Conservation (phyloP, 2,888 invertebrate species). For the Caenorhabditis sinica region DNA sequence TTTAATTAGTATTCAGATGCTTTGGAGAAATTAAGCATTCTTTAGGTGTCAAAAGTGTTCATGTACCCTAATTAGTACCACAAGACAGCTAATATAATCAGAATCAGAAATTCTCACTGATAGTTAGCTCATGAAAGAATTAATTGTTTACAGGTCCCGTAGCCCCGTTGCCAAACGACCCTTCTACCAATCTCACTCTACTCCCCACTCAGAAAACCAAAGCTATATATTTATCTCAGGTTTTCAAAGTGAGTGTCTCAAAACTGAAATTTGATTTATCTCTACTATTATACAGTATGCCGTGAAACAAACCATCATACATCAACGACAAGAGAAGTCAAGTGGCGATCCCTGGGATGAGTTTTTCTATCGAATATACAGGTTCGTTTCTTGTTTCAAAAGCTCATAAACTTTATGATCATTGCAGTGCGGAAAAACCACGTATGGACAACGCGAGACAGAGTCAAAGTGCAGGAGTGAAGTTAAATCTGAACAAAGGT, state of each 20-base stretch:
- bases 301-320: slow-evolving; percentile 61
- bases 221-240: slow-evolving; percentile 50
- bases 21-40: too few species aligned
- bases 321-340: slow-evolving; percentile 44
- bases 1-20: too few species aligned
- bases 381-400: not conserved
- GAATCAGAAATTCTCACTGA: too few species aligned
- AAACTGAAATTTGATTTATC: not conserved
- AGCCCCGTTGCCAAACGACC: slow-evolving; percentile 38
- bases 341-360: slow-evolving; percentile 64
- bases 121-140: too few species aligned
- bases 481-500: slow-evolving; percentile 50
- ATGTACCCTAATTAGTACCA: too few species aligned
- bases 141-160: slow-evolving; percentile 11
- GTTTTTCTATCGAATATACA: slow-evolving; percentile 60
- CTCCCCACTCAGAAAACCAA: slow-evolving; percentile 59
- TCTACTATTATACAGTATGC: slow-evolving; percentile 36
- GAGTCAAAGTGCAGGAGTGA: slow-evolving; percentile 30
- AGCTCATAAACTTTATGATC: not conserved
- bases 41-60: too few species aligned
- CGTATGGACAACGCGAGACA: slow-evolving; percentile 35
- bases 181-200: slow-evolving; percentile 36
- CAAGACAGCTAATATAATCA: too few species aligned
- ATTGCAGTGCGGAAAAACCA: slow-evolving; percentile 53
- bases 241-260: slow-evolving; percentile 51